Base-by-base conservation (phyloP, 2,888 invertebrate species). In the Drosophila infuscata region DNA sequence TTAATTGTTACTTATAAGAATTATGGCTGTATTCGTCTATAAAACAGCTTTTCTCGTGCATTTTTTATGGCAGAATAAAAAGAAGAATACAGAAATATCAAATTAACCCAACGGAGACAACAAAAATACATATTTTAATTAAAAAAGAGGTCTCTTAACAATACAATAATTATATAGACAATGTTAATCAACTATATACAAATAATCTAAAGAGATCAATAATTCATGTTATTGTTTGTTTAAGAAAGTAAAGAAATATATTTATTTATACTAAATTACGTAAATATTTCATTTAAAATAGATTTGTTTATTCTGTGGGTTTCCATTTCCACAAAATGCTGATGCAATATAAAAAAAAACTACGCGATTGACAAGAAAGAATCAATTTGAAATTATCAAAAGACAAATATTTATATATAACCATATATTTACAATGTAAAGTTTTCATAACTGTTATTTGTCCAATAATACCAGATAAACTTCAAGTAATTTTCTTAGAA, bases 401-500 rank as follows among this genome's bases (percentile, higher is more conserved):
- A 35, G 12, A 20, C 20, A 25, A 25, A 15, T 46, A 46, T 15
- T 15, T 25, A 8, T 9, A 46, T 11, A 9, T 29, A n/a, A 9
- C 12, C 12, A 46, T 36, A 12, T 20, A 46, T 15, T 25, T 17
- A 48, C 25, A 29, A 0, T 17, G n/a, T 20, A 7, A 1, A 6
- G 30, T n/a, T 32, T 46, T 11, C 25, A 12, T 1, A 48, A 20
- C 32, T 32, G 17, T 35, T 38, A 7, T 9, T 48, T 9, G 17
- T 30, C 30, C 51, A 41, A 52, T 30, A 20, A 52, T 35, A 12
- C 17, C 41, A 43, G 33, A 35, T 30, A 33, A 4, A 30, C 25
- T 60, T 32, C 3, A 17, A 41, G 29, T 29, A 20, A 49, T 48
- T 58, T 59, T 58, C 32, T 36, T 12, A 36, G 64, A 76, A 68